Evolutionary conservation across 2,888 invertebrate species (phyloP).

Genomic region (Eupithecia dodoneata): DNA sequence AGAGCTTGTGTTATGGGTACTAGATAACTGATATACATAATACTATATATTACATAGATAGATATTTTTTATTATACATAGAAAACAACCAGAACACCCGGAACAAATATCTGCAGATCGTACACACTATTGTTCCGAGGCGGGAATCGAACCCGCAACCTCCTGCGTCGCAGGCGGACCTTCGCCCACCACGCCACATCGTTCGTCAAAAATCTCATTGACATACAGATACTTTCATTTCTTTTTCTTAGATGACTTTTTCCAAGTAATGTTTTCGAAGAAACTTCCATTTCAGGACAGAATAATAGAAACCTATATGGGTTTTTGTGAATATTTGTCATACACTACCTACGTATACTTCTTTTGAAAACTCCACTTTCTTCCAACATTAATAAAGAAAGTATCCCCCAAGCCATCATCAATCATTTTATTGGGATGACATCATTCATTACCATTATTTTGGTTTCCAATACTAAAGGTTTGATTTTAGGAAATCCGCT

Average conservation of each 20-base stretch:
- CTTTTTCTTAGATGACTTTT: background rate
- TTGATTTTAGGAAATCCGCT: background rate
- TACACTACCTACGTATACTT: background rate
- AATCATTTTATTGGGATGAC: conserved; percentile 33
- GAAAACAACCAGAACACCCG: no score
- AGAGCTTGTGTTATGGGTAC: no score
- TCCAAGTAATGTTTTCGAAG: background rate
- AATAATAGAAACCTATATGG: background rate
- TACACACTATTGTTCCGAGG: no score
- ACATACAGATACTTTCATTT: background rate
- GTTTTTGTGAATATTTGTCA: background rate
- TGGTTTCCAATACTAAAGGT: conserved; percentile 30
- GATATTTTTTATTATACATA: no score
- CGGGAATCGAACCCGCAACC: no score
- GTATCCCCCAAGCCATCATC: conserved; percentile 19
- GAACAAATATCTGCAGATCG: no score
- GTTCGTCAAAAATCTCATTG: no score
- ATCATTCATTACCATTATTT: conserved; percentile 39
- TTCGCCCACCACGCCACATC: no score
- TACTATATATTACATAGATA: no score
- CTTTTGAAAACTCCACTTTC: background rate
- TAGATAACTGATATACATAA: no score
- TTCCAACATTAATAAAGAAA: conserved; percentile 20
- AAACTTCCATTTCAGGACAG: background rate
- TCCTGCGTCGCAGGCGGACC: no score